Percentiles rank a stretch among this genome's conserved stretches.
Conservation (phyloP, 2,888 invertebrate species). For the Pterostichus niger region DNA sequence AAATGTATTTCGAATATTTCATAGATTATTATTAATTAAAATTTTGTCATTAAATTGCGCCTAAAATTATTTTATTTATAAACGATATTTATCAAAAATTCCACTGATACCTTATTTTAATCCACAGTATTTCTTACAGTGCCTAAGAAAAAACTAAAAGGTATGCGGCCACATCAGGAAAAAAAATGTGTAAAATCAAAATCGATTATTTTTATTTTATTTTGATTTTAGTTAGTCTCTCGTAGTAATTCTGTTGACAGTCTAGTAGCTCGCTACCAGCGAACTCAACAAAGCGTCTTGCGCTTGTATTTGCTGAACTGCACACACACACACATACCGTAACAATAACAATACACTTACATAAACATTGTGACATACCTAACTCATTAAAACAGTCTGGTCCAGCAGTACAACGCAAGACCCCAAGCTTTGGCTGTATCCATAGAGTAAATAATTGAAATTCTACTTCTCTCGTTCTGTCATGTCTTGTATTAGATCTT, state of each 20-base stretch:
- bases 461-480: constrained; percentile 65
- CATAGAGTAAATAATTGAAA: constrained; percentile 56
- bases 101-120: constrained; percentile 76
- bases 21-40: constrained; percentile 43
- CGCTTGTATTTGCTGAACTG: constrained; percentile 48
- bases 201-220: constrained; percentile 66
- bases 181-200: constrained; percentile 67
- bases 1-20: constrained; percentile 21
- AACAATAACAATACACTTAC: constrained; percentile 2
- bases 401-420: constrained; percentile 63
- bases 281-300: constrained; percentile 63
- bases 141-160: constrained; percentile 88
- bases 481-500: constrained; percentile 66
- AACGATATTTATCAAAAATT: constrained; percentile 68
- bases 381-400: constrained; percentile 15
- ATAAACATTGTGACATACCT: constrained; percentile 18
- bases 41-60: constrained; percentile 44
- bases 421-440: constrained; percentile 65
- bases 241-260: constrained; percentile 64
- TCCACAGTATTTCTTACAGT: constrained; percentile 85
- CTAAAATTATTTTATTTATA: constrained; percentile 58
- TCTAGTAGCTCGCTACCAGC: constrained; percentile 67
- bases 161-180: constrained; percentile 75
- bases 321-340: constrained; percentile 10
- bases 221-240: constrained; percentile 66